Conservation (phyloP, 2,888 invertebrate species). For the Eupithecia inturbata region DNA sequence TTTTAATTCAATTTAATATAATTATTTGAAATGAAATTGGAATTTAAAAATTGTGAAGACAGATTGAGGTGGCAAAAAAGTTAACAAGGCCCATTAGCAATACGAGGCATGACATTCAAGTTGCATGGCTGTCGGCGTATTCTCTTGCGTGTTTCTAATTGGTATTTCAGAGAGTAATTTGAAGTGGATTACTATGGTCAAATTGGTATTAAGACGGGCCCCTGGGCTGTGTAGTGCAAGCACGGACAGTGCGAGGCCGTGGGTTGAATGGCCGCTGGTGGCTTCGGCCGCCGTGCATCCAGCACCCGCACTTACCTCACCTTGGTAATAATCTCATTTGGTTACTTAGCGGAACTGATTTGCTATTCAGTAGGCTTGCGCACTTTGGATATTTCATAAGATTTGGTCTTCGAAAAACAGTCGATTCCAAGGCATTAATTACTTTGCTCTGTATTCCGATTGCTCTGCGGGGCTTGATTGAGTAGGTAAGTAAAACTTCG, state of each 20-base stretch:
- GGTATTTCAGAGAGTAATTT: constrained; percentile 37
- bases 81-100: constrained; percentile 30
- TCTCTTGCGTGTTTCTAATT: constrained; percentile 40
- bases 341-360: constrained; percentile 69
- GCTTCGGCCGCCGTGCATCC: constrained; percentile 62
- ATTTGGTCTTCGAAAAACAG: constrained; percentile 16
- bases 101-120: constrained; percentile 33
- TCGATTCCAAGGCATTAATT: constrained; percentile 1
- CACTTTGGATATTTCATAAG: constrained; percentile 44
- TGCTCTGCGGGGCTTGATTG: background rate
- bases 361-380: constrained; percentile 56
- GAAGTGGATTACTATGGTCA: constrained; percentile 40
- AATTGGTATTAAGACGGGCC: constrained; percentile 30
- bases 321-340: constrained; percentile 75
- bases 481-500: background rate
- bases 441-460: constrained; percentile 1
- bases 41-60: background rate
- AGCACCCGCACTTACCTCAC: constrained; percentile 72
- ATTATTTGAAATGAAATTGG: constrained; percentile 26
- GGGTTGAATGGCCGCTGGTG: constrained; percentile 78
- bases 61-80: constrained; percentile 19
- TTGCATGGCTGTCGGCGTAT: constrained; percentile 30
- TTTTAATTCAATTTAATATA: background rate
- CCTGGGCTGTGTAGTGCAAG: constrained; percentile 49
- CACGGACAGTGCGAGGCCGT: constrained; percentile 58